A percentile compares a stretch with the other conserved stretches of the same genome.
Evolutionary conservation across 2,113 vertebrate genomes (phyloP).

Genomic region (Macrotus californicus): DNA sequence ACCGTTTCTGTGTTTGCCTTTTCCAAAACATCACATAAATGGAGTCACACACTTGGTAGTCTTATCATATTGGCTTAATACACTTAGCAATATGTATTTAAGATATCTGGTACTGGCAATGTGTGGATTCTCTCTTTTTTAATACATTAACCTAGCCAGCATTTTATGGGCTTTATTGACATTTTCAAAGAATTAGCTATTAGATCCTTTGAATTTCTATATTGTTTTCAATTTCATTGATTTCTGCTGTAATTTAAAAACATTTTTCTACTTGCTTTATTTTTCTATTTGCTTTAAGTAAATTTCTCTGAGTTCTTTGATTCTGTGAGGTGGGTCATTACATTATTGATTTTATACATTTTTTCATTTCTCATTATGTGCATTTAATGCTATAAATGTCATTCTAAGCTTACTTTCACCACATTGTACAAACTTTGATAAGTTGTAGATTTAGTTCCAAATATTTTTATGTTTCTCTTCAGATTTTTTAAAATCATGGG

Average conservation of each 20-base stretch:
- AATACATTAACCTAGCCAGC: not conserved
- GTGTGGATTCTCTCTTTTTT: not conserved
- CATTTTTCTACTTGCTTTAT: not conserved
- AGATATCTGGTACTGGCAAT: not conserved
- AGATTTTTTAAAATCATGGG: not conserved
- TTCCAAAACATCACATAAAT: not conserved
- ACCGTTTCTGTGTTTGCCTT: not conserved
- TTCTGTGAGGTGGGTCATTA: not conserved
- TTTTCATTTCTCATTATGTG: not conserved
- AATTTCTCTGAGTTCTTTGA: not conserved
- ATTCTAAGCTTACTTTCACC: not conserved
- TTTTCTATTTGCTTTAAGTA: not conserved
- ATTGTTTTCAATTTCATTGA: not conserved
- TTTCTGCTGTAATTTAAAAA: not conserved
- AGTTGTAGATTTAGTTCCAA: not conserved
- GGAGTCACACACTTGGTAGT: not conserved
- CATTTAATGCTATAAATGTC: not conserved
- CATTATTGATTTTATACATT: not conserved
- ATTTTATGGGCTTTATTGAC: not conserved
- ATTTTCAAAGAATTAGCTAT: not conserved
- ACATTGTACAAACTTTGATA: not conserved
- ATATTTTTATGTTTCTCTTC: not conserved
- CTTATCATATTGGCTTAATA: not conserved
- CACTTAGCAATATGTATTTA: not conserved
- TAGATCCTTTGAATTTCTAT: not conserved